Conservation (phyloP, 1,140 invertebrate genomes). For the Drosophila lacteicornis region DNA sequence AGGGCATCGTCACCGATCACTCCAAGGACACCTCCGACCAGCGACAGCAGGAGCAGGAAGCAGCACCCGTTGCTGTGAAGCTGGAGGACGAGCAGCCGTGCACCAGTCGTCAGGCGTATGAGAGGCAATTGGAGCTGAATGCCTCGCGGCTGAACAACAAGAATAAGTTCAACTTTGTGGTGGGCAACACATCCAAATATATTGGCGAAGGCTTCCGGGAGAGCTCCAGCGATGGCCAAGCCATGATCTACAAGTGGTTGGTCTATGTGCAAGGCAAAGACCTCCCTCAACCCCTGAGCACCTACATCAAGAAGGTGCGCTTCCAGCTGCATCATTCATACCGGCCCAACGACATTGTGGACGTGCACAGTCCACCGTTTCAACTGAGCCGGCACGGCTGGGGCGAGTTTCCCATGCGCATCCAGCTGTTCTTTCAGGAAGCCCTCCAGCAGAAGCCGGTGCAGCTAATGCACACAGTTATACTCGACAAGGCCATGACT, state of each 20-base stretch:
- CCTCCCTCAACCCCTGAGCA: conserved; percentile 86
- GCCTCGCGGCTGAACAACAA: conserved; percentile 75
- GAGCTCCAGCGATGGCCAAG: conserved; percentile 81
- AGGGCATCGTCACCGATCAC: conserved; percentile 79
- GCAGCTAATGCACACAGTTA: conserved; percentile 92
- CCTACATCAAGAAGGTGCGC: conserved; percentile 90
- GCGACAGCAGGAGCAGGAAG: conserved; percentile 1
- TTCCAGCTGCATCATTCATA: conserved; percentile 95
- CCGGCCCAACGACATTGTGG: conserved; percentile 94
- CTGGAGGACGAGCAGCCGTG: conserved; percentile 55
- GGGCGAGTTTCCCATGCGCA: conserved; percentile 95
- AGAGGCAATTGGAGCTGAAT: conserved; percentile 50
- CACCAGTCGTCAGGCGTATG: conserved; percentile 61
- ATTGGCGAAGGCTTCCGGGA: conserved; percentile 86
- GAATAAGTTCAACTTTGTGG: conserved; percentile 85
- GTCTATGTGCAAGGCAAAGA: conserved; percentile 90
- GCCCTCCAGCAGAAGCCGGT: conserved; percentile 90
- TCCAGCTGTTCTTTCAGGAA: conserved; percentile 92
- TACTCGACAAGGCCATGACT: conserved; percentile 93
- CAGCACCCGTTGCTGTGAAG: background rate
- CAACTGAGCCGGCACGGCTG: conserved; percentile 93
- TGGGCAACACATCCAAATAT: conserved; percentile 95
- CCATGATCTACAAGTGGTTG: conserved; percentile 95
- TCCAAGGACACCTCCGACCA: conserved; percentile 30
- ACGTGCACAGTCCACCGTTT: conserved; percentile 92